Evolutionary conservation across 2,113 vertebrate genomes (phyloP).

Genomic region (Ageneiosus marmoratus): DNA sequence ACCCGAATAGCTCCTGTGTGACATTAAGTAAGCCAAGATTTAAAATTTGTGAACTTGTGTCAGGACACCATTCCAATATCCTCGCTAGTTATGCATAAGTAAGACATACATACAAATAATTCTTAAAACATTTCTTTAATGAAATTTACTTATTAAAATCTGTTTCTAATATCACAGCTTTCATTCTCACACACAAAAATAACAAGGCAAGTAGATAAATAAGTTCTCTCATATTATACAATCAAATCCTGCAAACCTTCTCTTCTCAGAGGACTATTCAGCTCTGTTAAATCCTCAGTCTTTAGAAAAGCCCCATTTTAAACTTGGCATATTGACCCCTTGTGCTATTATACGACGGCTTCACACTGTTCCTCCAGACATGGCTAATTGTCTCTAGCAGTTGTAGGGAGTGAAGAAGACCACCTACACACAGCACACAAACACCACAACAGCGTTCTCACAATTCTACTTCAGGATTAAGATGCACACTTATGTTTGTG

Average conservation of each 20-base stretch:
- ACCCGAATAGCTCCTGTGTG: background rate
- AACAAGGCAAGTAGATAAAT: slow-evolving; percentile 38
- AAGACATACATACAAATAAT: background rate
- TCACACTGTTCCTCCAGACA: slow-evolving; percentile 54
- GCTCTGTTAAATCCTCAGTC: slow-evolving; percentile 48
- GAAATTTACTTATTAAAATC: background rate
- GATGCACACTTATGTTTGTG: slow-evolving; percentile 18
- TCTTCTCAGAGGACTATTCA: slow-evolving; percentile 44
- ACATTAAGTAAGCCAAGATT: background rate
- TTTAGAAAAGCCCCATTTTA: slow-evolving; percentile 47
- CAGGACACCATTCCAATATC: background rate
- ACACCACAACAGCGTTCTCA: slow-evolving; percentile 24
- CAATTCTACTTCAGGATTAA: slow-evolving; percentile 45
- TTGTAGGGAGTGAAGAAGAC: slow-evolving; percentile 45
- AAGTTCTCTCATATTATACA: slow-evolving; percentile 37
- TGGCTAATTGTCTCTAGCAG: slow-evolving; percentile 53
- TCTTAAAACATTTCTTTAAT: background rate
- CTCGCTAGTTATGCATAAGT: background rate
- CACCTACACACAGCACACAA: slow-evolving; percentile 51
- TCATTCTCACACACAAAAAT: slow-evolving; percentile 32
- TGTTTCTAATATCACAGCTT: background rate
- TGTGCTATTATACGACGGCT: slow-evolving; percentile 48
- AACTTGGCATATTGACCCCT: slow-evolving; percentile 49
- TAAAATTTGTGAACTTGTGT: background rate
- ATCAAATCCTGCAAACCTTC: slow-evolving; percentile 45